Conservation (phyloP, 2,888 invertebrate genomes). For the Polyommatus icarus region DNA sequence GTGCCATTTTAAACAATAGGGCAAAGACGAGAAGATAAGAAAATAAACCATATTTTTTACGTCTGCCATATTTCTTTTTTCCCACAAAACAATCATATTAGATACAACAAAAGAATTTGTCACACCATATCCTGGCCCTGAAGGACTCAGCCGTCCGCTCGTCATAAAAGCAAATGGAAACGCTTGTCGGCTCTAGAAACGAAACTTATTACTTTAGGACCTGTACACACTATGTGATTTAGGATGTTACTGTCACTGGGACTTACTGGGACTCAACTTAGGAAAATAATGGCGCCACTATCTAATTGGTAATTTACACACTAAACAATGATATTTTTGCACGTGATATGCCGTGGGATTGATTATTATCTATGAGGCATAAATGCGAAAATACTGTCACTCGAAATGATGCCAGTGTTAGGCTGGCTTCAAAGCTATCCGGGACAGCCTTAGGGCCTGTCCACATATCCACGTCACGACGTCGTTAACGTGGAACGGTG, state of each 20-base stretch:
- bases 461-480: too few relatives aligned
- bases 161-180: constrained; percentile 27
- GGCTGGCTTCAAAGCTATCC: too few relatives aligned
- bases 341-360: too few relatives aligned
- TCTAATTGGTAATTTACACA: too few relatives aligned
- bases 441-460: too few relatives aligned
- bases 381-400: too few relatives aligned
- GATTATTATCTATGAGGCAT: too few relatives aligned
- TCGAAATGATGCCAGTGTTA: too few relatives aligned
- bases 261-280: too few relatives aligned
- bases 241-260: background rate
- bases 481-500: too few relatives aligned
- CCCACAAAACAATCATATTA: background rate
- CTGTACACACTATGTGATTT: background rate
- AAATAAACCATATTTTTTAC: background rate
- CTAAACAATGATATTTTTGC: too few relatives aligned
- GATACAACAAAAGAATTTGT: constrained; percentile 21
- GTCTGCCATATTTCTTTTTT: background rate
- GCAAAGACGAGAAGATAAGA: background rate
- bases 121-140: constrained; percentile 4
- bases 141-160: background rate
- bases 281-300: too few relatives aligned
- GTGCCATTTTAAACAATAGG: background rate
- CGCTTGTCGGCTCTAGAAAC: constrained; percentile 10
- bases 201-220: background rate